Evolutionary conservation across 1,140 invertebrate genomes (phyloP), one percentile per base, ranked within the genome.

Genomic region (Zaprionus africanus): DNA sequence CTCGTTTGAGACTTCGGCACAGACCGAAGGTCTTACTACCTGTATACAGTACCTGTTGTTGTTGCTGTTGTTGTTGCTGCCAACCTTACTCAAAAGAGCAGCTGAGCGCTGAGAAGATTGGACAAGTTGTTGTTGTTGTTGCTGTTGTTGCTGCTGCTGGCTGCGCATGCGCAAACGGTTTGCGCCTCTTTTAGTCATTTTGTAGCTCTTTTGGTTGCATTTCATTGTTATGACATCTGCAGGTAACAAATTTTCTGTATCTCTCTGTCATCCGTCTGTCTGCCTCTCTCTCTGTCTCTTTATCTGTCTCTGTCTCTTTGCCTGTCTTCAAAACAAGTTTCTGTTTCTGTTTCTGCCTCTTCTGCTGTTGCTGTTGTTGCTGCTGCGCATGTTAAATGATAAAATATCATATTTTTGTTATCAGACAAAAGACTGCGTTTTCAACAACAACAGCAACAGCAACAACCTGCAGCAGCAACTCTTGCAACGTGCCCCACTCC

Each of bases 141-240:
- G 70, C 5, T 54, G 62, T 34, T 70, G 70, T 2, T 36, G 26
- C 49, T 76, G 49, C 61, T 56, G 64, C 41, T 81, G 81, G 80
- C 69, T 87, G 81, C 85, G 81, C 84, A 81, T 83, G 84, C 65
- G 81, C 84, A 87, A 34, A 66, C 73, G 61, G 53, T 59, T 67
- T 72, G 66, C 43, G 26, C 38, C 54, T 58, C 41, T 64, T 54
- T 61, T 51, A 62, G 51, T 49, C 79, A 72, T 79, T 84, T 88
- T 88, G 85, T 90, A 85, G 90, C 81, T 84, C 54, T 74, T 76
- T 79, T 59, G 70, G 84, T 73, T 88, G 85, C 86, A 86, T 90
- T 91, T 90, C 87, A 90, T 90, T 90, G 86, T 90, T 91, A 90
- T 90, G 85, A 90, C 85, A 90, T 90, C 82, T 84, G 76, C 85